A percentile compares a stretch with the other conserved stretches of the same genome.
Evolutionary conservation across 2,113 vertebrate genomes (phyloP).

Genomic region (Telmatochromis brachygnathus): DNA sequence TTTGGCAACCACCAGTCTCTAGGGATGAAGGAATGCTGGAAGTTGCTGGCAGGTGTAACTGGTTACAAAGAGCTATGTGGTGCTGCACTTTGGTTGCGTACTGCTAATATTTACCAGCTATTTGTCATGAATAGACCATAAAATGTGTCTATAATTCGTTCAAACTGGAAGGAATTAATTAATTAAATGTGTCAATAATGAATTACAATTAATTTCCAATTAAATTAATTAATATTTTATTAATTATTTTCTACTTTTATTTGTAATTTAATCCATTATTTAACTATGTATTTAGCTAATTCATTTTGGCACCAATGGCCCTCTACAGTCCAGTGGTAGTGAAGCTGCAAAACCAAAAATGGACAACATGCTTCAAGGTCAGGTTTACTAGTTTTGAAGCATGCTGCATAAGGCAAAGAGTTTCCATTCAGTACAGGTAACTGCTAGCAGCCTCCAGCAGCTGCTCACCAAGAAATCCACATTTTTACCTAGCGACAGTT

Average conservation of each 20-base stretch:
- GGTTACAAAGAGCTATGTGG: not conserved
- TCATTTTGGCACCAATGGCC: not conserved
- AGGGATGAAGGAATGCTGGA: not conserved
- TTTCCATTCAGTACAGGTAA: too few species aligned
- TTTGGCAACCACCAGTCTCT: rapidly evolving
- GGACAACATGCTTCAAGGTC: rapidly evolving
- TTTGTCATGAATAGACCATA: not conserved
- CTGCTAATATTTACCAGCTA: rapidly evolving
- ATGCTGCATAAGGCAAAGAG: not conserved
- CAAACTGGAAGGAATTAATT: not conserved
- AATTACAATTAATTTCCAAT: not conserved
- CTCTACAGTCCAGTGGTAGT: not conserved
- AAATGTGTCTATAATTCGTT: rapidly evolving
- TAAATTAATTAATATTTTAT: not conserved
- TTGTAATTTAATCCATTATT: not conserved
- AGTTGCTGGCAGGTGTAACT: not conserved
- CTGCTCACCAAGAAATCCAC: not conserved
- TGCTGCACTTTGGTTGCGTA: not conserved
- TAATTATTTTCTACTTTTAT: not conserved
- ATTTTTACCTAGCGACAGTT: not conserved
- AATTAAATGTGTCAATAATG: not conserved
- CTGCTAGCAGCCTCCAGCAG: not conserved
- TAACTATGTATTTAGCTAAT: not conserved
- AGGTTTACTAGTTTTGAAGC: not conserved
- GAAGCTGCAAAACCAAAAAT: not conserved